A percentile compares a stretch with the other conserved stretches of the same genome.
phyloP scores from a whole-genome alignment of 37 sponge, comb jelly and placozoan species.

The Mnemiopsis leidyi region DNA sequence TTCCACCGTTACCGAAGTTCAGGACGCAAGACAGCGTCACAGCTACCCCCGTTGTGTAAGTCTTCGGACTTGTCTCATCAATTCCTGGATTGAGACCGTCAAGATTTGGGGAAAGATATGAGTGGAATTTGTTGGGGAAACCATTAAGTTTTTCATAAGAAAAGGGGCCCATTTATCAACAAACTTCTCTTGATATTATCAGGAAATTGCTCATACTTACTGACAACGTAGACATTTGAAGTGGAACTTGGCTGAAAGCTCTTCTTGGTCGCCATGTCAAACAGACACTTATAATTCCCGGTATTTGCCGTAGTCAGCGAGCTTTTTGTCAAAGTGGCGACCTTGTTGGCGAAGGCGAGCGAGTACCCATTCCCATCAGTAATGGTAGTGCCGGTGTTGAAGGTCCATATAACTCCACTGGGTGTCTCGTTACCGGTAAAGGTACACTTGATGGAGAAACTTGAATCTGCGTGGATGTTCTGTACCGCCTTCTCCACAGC shows the following conservation, averaged over 20 bases:
- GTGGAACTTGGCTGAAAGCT: background rate
- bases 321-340: background rate
- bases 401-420: background rate
- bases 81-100: no score
- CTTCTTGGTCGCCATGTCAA: conserved; percentile 11
- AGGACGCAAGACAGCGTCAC: background rate
- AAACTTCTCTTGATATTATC: no score
- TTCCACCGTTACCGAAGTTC: background rate
- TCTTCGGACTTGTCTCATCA: background rate
- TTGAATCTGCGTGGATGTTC: background rate
- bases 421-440: background rate
- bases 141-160: no score
- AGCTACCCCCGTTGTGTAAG: background rate
- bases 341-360: background rate
- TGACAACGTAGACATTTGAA: background rate
- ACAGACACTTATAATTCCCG: background rate
- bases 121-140: no score
- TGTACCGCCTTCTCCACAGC: background rate
- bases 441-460: background rate
- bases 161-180: no score
- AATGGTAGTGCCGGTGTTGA: background rate
- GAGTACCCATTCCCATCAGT: background rate
- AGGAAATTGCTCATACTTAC: no score
- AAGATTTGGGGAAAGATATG: no score
- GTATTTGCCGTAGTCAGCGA: background rate